Conservation (phyloP, 2,888 invertebrate genomes). For the Vannuccia rotundouncinata region DNA sequence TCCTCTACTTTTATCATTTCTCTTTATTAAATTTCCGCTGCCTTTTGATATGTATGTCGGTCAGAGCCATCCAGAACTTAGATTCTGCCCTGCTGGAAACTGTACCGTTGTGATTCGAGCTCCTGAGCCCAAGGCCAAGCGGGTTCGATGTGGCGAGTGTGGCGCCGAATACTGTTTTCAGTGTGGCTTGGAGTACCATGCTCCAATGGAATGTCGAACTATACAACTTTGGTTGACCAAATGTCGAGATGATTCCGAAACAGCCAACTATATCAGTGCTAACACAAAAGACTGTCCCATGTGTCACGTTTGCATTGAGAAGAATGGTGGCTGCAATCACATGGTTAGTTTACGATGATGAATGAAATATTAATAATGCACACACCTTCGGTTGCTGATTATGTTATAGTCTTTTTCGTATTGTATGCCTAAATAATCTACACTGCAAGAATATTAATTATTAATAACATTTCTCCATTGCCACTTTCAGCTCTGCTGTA, state of each 20-base stretch:
- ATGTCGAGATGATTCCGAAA: constrained; percentile 98
- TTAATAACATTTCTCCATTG: constrained; percentile 9
- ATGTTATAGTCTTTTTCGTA: too few species aligned
- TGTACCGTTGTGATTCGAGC: constrained; percentile 77
- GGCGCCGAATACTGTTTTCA: constrained; percentile 82
- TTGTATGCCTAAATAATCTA: too few species aligned
- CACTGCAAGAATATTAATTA: too few species aligned
- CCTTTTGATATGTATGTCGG: too few species aligned
- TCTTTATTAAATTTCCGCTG: too few species aligned
- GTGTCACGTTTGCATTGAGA: constrained; percentile 98
- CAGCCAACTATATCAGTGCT: constrained; percentile 97
- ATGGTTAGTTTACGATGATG: constrained; percentile 63
- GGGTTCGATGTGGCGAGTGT: constrained; percentile 79
- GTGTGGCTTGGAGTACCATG: constrained; percentile 94
- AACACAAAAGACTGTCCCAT: constrained; percentile 96
- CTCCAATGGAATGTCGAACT: constrained; percentile 88
- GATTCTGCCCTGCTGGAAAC: constrained; percentile 92
- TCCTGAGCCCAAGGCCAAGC: constrained; percentile 71
- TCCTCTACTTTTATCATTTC: too few species aligned
- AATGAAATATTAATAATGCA: too few species aligned
- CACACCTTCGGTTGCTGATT: too few species aligned
- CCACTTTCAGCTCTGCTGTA: constrained; percentile 67
- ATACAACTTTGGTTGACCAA: constrained; percentile 97
- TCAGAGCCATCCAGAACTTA: constrained; percentile 54
- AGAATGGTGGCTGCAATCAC: constrained; percentile 98